Evolutionary conservation across 2,888 invertebrate genomes (phyloP).

Genomic region (Beris chalybata): DNA sequence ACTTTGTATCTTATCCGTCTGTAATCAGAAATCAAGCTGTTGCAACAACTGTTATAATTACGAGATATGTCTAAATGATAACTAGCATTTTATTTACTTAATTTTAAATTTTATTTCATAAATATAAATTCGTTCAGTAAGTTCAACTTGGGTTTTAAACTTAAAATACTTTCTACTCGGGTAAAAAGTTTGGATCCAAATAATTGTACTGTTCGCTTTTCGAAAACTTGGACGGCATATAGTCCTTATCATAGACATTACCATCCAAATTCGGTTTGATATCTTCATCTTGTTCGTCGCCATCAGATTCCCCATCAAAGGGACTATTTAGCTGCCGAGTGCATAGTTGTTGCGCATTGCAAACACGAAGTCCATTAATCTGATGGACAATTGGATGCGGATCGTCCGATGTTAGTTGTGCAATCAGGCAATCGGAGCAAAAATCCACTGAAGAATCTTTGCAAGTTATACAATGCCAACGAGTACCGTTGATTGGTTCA

Average conservation of each 20-base stretch:
- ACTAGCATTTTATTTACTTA: too few relatives aligned
- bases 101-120: too few relatives aligned
- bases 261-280: conserved; percentile 2
- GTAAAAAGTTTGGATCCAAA: conserved; percentile 44
- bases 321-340: background rate
- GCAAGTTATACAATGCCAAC: conserved; percentile 74
- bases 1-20: too few relatives aligned
- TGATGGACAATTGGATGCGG: conserved; percentile 38
- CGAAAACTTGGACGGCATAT: conserved; percentile 39
- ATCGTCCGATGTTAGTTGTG: conserved; percentile 55
- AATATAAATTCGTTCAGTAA: too few relatives aligned
- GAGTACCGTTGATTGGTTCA: conserved; percentile 65
- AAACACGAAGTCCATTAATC: conserved; percentile 36
- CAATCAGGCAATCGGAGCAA: conserved; percentile 66
- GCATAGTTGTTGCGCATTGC: background rate
- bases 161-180: conserved; percentile 14
- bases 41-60: too few relatives aligned
- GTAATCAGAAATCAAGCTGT: too few relatives aligned
- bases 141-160: too few relatives aligned
- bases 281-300: conserved; percentile 27
- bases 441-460: conserved; percentile 60
- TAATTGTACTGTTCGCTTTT: conserved; percentile 42
- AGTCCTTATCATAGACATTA: conserved; percentile 40
- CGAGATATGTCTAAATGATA: too few relatives aligned
- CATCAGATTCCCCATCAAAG: conserved; percentile 25